Conservation (phyloP, 2,113 vertebrate species). For the Pardalotus punctatus region DNA sequence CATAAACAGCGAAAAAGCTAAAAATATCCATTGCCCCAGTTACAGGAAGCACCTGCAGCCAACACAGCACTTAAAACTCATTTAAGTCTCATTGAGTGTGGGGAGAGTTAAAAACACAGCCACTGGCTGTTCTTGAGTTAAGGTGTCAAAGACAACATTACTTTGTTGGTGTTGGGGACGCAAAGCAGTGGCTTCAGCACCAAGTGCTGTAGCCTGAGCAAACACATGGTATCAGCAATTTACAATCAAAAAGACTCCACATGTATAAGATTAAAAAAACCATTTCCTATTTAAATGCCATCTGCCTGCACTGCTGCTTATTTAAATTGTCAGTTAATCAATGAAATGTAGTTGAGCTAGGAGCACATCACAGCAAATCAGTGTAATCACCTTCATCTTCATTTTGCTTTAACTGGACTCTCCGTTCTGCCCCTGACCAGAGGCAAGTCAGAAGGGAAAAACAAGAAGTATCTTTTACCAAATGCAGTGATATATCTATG, state of each 20-base stretch:
- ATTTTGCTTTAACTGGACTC: neutral
- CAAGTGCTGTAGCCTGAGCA: neutral
- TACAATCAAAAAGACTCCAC: neutral
- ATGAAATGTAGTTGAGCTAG: neutral
- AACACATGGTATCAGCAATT: neutral
- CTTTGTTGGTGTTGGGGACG: neutral
- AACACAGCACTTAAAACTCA: slow-evolving; percentile 20
- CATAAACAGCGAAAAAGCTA: slow-evolving; percentile 1
- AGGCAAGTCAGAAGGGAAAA: neutral
- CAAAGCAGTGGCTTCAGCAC: neutral
- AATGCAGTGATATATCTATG: neutral
- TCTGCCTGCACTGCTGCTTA: neutral
- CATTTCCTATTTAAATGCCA: neutral
- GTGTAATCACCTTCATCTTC: neutral
- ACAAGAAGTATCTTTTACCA: neutral
- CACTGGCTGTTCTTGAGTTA: neutral
- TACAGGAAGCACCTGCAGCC: slow-evolving; percentile 24
- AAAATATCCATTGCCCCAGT: slow-evolving; percentile 25
- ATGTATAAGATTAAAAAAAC: neutral
- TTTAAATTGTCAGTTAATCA: neutral
- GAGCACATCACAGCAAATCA: neutral
- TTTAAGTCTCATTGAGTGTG: neutral
- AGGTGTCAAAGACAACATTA: neutral
- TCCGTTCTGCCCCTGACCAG: neutral
- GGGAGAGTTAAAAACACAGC: neutral